Conservation (phyloP, 2,888 invertebrate species). For the Vanessa cardui region DNA sequence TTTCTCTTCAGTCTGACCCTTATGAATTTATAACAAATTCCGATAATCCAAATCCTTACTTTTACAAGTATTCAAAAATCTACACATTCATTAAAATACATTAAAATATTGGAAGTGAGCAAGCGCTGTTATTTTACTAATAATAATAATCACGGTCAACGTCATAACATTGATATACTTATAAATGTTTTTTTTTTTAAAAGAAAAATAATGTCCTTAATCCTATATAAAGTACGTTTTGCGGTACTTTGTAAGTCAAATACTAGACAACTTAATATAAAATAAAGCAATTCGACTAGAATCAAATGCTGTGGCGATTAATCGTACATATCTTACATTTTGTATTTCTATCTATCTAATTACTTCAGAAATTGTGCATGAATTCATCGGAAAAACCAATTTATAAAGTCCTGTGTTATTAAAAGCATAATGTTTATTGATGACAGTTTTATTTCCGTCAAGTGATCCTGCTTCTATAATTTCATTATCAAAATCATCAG, state of each 20-base stretch:
- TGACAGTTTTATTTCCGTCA: conserved; percentile 25
- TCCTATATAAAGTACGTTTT: background rate
- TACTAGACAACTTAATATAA: conserved; percentile 1
- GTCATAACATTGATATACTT: conserved; percentile 22
- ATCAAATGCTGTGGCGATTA: conserved; percentile 26
- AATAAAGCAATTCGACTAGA: conserved; percentile 25
- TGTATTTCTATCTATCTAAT: conserved; percentile 71
- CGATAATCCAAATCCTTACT: conserved; percentile 34
- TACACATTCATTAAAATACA: conserved; percentile 37
- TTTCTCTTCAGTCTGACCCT: conserved; percentile 51
- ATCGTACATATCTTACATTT: conserved; percentile 62
- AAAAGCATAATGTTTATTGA: conserved; percentile 8
- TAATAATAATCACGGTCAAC: conserved; percentile 39
- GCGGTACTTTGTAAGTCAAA: conserved; percentile 3
- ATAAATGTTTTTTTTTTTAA: background rate
- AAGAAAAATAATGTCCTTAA: conserved; percentile 8
- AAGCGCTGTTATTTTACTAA: conserved; percentile 53
- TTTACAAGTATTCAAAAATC: conserved; percentile 36
- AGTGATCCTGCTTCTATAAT: conserved; percentile 29
- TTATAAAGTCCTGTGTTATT: conserved; percentile 17
- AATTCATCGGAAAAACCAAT: conserved; percentile 51
- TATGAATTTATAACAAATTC: conserved; percentile 38
- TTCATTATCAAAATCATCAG: conserved; percentile 56
- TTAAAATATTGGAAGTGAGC: conserved; percentile 64
- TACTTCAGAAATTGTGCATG: conserved; percentile 76